These are phyloP conservation scores for Mycteria americana DNA, from an alignment of 2,797 vertebrate genomes.

Conservation along the genomic window DNA sequence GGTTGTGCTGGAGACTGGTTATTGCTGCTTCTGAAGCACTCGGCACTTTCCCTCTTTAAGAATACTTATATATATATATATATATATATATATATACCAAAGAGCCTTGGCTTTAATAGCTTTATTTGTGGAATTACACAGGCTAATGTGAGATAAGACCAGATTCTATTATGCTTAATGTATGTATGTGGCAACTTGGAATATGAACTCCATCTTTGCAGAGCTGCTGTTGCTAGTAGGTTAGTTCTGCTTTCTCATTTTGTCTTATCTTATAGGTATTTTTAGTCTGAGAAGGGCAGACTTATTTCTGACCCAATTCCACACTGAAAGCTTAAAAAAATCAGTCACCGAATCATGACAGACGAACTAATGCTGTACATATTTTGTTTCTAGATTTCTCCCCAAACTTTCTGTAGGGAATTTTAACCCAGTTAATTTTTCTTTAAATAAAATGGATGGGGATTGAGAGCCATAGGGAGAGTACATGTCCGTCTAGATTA, in stretches of 20 bases:
- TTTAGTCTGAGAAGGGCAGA: background rate
- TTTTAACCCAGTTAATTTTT: background rate
- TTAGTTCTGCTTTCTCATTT: background rate
- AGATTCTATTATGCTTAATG: background rate
- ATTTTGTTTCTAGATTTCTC: background rate
- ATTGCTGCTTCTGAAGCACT: background rate
- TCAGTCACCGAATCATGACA: background rate
- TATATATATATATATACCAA: background rate
- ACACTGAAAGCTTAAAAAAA: background rate
- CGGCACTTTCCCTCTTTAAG: background rate
- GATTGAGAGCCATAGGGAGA: background rate
- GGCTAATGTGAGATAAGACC: background rate
- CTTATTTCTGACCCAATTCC: background rate
- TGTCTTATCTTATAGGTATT: background rate
- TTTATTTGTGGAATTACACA: background rate
- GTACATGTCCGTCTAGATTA: background rate
- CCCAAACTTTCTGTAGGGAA: background rate
- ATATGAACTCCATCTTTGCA: background rate
- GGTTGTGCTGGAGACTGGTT: background rate
- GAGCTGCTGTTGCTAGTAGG: background rate
- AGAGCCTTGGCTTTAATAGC: background rate
- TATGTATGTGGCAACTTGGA: background rate
- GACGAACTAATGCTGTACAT: background rate
- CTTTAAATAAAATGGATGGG: background rate
- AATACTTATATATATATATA: background rate